Evolutionary conservation across 2,888 invertebrate genomes (phyloP).

Genomic region (Pristionchus japonicus): DNA sequence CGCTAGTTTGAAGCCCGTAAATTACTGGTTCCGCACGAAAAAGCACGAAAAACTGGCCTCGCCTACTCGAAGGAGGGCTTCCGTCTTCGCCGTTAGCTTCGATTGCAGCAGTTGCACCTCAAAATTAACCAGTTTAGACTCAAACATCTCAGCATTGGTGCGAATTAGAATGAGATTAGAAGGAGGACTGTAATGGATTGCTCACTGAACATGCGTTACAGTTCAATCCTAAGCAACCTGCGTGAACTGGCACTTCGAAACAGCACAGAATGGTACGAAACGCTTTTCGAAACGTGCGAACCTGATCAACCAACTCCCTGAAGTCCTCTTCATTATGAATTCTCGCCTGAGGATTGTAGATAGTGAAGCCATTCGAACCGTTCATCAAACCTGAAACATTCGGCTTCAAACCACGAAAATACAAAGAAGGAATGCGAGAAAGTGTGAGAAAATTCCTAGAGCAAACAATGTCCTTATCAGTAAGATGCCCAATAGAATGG

Average conservation of each 20-base stretch:
- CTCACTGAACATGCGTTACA: background rate
- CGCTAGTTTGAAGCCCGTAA: background rate
- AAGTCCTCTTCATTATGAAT: constrained; percentile 50
- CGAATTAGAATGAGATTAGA: background rate
- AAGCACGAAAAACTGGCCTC: constrained; percentile 46
- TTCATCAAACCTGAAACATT: background rate
- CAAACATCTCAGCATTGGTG: background rate
- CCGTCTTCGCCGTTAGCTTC: constrained; percentile 59
- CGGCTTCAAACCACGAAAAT: background rate
- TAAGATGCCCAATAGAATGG: background rate
- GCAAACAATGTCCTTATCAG: background rate
- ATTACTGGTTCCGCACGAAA: background rate
- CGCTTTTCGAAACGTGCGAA: background rate
- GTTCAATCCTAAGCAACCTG: no score
- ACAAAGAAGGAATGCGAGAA: background rate
- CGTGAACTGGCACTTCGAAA: no score
- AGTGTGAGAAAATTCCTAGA: background rate
- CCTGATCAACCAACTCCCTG: constrained; percentile 52
- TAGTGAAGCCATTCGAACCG: constrained; percentile 8
- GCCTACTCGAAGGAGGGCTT: constrained; percentile 62
- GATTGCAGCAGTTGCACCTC: constrained; percentile 56
- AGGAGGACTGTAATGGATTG: background rate
- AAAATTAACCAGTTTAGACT: background rate
- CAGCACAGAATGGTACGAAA: no score
- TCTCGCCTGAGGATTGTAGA: constrained; percentile 25